Evolutionary conservation across 1,140 invertebrate genomes (phyloP).

Genomic region (Trissolcus basalis): DNA sequence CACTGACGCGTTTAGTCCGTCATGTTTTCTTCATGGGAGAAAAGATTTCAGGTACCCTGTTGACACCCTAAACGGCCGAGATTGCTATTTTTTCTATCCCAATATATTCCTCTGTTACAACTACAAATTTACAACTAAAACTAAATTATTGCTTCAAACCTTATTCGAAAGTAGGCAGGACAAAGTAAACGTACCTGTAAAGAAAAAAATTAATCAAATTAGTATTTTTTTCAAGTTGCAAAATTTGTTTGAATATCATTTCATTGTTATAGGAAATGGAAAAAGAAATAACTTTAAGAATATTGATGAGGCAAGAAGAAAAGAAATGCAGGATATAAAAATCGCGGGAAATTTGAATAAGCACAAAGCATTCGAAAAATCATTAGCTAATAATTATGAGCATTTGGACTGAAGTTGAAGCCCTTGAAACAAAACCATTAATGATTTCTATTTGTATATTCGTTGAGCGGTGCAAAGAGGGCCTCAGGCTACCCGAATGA

Average conservation of each 20-base stretch:
- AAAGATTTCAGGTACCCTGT: constrained; percentile 62
- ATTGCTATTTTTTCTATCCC: constrained; percentile 39
- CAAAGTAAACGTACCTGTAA: constrained; percentile 28
- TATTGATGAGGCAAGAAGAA: too few relatives aligned
- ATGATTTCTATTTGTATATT: constrained; percentile 75
- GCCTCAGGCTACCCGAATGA: constrained; percentile 64
- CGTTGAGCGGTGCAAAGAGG: constrained; percentile 58
- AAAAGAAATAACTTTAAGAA: not conserved
- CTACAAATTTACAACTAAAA: too few relatives aligned
- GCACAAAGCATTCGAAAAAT: constrained; percentile 57
- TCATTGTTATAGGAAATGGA: not conserved
- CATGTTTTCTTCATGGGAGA: constrained; percentile 56
- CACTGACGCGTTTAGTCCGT: constrained; percentile 49
- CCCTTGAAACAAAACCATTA: constrained; percentile 74
- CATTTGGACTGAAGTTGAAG: constrained; percentile 41
- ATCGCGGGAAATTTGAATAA: constrained; percentile 11
- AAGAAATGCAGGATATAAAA: not conserved
- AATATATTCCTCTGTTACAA: constrained; percentile 4
- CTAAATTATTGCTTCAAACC: too few relatives aligned
- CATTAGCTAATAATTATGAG: constrained; percentile 73
- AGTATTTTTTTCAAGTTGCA: constrained; percentile 7
- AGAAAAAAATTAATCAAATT: constrained; percentile 14
- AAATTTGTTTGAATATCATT: too few relatives aligned
- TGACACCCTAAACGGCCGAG: constrained; percentile 47
- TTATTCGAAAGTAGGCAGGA: not conserved